A percentile compares a stretch with the other conserved stretches of the same genome.
phyloP scores from a whole-genome alignment of 1,140 invertebrate genomes.

The Pollicipes pollicipes region DNA sequence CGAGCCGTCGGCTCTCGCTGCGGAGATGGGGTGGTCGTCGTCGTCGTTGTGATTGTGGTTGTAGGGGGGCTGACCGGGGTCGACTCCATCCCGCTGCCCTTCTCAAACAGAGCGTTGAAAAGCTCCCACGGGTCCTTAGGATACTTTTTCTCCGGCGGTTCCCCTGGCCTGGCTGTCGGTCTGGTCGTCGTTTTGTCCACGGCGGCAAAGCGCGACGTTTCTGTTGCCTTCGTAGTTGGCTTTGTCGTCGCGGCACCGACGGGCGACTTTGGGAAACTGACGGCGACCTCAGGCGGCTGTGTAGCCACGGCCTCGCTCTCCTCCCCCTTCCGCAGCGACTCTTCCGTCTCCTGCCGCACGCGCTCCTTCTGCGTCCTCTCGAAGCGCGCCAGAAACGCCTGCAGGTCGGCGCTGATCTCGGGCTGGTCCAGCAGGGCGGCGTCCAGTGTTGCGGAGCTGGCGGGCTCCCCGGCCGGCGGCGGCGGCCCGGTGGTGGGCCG shows the following conservation, averaged over 20 bases:
- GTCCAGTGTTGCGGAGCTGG: too few species aligned
- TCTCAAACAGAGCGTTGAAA: neutral
- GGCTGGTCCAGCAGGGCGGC: neutral
- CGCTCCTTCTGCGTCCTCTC: neutral
- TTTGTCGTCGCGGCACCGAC: neutral
- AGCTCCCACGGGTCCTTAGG: neutral
- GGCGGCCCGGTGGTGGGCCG: too few species aligned
- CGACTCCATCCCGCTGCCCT: neutral
- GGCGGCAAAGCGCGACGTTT: neutral
- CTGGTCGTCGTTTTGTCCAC: neutral
- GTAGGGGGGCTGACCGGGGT: too few species aligned
- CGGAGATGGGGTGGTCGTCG: neutral
- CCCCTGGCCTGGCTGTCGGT: too few species aligned
- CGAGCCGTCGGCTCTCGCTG: neutral
- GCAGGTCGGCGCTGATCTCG: neutral
- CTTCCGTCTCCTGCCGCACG: neutral
- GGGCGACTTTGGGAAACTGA: too few species aligned
- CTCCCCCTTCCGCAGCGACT: too few species aligned
- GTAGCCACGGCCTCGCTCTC: too few species aligned
- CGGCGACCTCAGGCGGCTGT: too few species aligned
- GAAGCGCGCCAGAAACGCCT: neutral
- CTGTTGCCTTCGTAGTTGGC: neutral
- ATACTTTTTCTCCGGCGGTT: neutral
- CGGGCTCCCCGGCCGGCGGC: too few species aligned
- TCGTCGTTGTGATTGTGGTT: too few species aligned